Evolutionary conservation across 2,113 vertebrate genomes (phyloP), one percentile per base, ranked within the genome.

Genomic region (Dipodomys stephensi): DNA sequence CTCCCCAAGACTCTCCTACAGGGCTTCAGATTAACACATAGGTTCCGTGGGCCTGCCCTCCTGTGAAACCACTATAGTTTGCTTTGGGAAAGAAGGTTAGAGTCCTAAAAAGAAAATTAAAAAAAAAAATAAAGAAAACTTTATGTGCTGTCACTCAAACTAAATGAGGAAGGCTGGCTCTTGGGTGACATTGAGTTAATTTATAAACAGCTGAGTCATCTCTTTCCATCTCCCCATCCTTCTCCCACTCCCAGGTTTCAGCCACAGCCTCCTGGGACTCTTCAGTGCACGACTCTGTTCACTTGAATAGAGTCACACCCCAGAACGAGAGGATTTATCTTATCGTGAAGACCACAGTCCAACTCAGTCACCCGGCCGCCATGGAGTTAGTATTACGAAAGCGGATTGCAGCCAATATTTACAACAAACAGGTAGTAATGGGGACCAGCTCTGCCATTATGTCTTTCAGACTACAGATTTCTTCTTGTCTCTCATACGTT

Each of bases 311-410:
- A 32, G 97, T 99, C 82, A 99, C 99, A 1, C 98, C 99, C 0
- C 99, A 99, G 53, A 99, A 98, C 60, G 99, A 99, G 96, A 99
- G 99, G 76, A 99, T 99, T 96, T 99, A 99, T 97, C 97, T 99
- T 74, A 99, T 99, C 53, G 98, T 99, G 95, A 99, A 99, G 96
- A 98, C 98, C 91, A 99, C 99, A 0, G 99, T 99, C 95, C 99
- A 99, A 96, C 99, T 99, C 96, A 99, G 99, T 93, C 99, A 99
- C 95, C 99, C 99, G 0, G 99, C 99, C 83, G 98, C 98, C 15
- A 99, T 99, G 99, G 99, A 99, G 96, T 97, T 99, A 92, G 99
- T 99, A 2, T 96, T 99, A 46, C 99, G 99, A 68, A 99, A 99
- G 97, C 99, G 99, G 96, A 99, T 99, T 35, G 99, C 99, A 12